Evolutionary conservation across 2,113 vertebrate genomes (phyloP).

Genomic region (Galemys pyrenaicus): DNA sequence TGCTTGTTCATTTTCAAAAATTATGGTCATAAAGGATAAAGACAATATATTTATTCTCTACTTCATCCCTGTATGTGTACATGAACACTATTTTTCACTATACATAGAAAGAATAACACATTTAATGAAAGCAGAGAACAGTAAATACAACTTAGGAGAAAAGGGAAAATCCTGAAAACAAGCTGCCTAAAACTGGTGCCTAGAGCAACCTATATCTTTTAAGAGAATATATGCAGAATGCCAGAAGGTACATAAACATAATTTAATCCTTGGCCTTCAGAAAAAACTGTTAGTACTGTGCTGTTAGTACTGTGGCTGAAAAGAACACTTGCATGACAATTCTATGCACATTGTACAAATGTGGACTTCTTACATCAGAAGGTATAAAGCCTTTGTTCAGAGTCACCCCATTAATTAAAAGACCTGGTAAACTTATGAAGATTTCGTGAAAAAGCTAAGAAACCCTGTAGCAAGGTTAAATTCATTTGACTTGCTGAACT

Average conservation of each 20-base stretch:
- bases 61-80: neutral
- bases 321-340: neutral
- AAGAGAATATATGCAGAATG: neutral
- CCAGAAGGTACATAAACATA: constrained; percentile 14
- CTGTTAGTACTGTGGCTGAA: constrained; percentile 33
- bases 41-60: constrained; percentile 32
- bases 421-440: neutral
- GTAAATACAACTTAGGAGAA: constrained; percentile 36
- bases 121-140: constrained; percentile 35
- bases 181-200: neutral
- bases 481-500: neutral
- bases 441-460: constrained; percentile 10
- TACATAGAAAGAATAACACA: constrained; percentile 39
- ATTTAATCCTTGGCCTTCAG: constrained; percentile 8
- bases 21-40: constrained; percentile 19
- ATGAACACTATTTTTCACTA: constrained; percentile 32
- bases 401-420: constrained; percentile 22
- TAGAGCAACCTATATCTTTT: constrained; percentile 44
- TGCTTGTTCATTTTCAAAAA: constrained; percentile 35
- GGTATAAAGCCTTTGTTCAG: neutral
- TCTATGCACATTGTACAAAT: neutral
- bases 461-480: constrained; percentile 46
- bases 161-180: constrained; percentile 56
- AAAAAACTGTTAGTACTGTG: constrained; percentile 20
- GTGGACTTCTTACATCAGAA: constrained; percentile 14